Base-by-base conservation (phyloP, 1,140 invertebrate species). In the Pollicipes pollicipes region DNA sequence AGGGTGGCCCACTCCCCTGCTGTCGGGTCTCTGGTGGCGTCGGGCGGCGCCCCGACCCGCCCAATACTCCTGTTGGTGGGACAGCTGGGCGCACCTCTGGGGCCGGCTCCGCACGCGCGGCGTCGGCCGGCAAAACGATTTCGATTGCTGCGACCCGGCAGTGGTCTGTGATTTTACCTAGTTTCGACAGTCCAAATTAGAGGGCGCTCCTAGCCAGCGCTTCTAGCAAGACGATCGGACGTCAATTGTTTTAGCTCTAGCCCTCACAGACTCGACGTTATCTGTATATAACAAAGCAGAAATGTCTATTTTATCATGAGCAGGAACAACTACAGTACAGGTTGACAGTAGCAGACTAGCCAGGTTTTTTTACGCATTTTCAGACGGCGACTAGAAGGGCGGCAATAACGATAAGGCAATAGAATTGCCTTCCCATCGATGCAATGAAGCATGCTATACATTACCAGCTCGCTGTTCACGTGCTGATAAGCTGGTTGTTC, bases 271-370 rank as follows among this genome's bases (percentile, higher is more conserved):
- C 8, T 58, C n/a, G 45, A 58, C 45, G 45, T 58, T 58, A 58
- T 58, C 45, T 58, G 45, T 58, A 58, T 3, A 58, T 58, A 58
- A 58, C 45, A 58, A 58, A 58, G 45, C 45, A 58, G 45, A 58
- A 58, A 58, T 58, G 45, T 58, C 45, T 58, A 58, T 58, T 58
- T 58, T 58, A 58, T 58, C 45, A 58, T 24, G 45, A 58, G 45
- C 45, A n/a, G 45, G 45, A 58, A 58, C 45, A 6, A 58, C 17
- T 58, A 58, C 45, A 58, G 45, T 58, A 13, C 45, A 58, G 45
- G 45, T 58, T 10, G 10, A 24, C 45, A 58, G 17, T 58, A 58
- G 45, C 13, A 10, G 45, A 21, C 45, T 58, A 58, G 45, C 6
- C 10, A 10, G 24, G 45, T 21, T 58, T 58, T 58, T 58, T 58